Conservation (phyloP, 2,797 vertebrate species). For the Acanthornis magna region DNA sequence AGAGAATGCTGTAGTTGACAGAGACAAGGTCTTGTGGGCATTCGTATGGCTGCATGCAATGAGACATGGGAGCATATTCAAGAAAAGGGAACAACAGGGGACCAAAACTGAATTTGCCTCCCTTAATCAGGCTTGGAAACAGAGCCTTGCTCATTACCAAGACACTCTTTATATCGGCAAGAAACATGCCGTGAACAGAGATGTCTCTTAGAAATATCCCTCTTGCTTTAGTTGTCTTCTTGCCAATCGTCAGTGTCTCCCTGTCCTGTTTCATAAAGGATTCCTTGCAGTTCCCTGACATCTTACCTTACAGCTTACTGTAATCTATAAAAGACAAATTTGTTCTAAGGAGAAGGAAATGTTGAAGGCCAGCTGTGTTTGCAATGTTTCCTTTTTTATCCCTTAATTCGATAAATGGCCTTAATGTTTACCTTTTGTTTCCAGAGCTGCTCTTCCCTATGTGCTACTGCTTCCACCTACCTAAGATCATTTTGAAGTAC, state of each 20-base stretch:
- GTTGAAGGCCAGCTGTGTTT: background rate
- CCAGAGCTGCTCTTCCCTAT: background rate
- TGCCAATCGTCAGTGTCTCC: background rate
- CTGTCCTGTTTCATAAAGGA: slow-evolving; percentile 26
- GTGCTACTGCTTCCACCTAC: background rate
- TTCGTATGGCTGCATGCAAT: background rate
- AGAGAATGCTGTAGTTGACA: background rate
- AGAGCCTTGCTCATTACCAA: background rate
- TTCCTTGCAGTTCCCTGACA: slow-evolving; percentile 18
- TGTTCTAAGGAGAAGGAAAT: slow-evolving; percentile 10
- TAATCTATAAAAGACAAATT: slow-evolving; percentile 39
- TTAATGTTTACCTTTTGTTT: slow-evolving; percentile 12
- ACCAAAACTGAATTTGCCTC: background rate
- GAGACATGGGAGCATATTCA: background rate
- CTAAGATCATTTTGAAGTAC: background rate
- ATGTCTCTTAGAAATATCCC: background rate
- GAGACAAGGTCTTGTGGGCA: background rate
- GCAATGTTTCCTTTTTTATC: background rate
- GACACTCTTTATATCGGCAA: background rate
- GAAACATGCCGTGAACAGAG: background rate
- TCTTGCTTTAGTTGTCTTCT: background rate
- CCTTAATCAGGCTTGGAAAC: background rate
- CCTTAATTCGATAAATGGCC: background rate
- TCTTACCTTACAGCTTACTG: background rate
- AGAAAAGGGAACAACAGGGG: background rate